Evolutionary conservation across 2,888 invertebrate genomes (phyloP).

Genomic region (Urechis unicinctus): DNA sequence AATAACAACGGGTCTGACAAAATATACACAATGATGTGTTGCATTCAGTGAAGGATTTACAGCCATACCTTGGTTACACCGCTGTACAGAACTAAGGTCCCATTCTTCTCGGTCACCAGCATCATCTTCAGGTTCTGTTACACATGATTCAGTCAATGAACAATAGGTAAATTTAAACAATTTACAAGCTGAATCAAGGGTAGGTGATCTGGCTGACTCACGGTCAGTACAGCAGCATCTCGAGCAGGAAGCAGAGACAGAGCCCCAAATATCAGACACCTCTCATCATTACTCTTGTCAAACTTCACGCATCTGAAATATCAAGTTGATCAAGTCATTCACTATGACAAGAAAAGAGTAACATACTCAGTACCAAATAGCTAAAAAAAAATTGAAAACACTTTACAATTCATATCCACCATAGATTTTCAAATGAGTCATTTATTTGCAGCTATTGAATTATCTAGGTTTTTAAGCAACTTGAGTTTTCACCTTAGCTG

Average conservation of each 20-base stretch:
- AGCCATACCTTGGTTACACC: conserved; percentile 66
- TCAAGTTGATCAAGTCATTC: not conserved
- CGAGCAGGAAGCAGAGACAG: conserved; percentile 69
- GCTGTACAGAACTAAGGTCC: conserved; percentile 75
- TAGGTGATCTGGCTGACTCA: conserved; percentile 45
- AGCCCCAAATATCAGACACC: conserved; percentile 69
- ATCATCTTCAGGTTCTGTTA: conserved; percentile 70
- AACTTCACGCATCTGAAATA: conserved; percentile 46
- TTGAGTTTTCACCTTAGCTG: conserved; percentile 56
- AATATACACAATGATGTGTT: too few relatives aligned
- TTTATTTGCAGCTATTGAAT: too few relatives aligned
- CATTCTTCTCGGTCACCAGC: conserved; percentile 72
- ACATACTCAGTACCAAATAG: not conserved
- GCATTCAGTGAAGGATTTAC: not conserved
- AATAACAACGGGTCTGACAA: too few relatives aligned
- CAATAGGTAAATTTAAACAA: not conserved
- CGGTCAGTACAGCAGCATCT: conserved; percentile 74
- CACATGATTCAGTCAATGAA: conserved; percentile 4
- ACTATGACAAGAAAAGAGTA: not conserved
- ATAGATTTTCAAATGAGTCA: too few relatives aligned
- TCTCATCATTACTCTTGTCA: conserved; percentile 51
- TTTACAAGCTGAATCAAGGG: too few relatives aligned
- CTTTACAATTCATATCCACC: too few relatives aligned
- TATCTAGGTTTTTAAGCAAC: too few relatives aligned
- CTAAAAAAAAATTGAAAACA: not conserved